These are phyloP conservation scores for Alethe diademata DNA, from an alignment of 2,113 vertebrate genomes.

Conservation along the genomic window DNA sequence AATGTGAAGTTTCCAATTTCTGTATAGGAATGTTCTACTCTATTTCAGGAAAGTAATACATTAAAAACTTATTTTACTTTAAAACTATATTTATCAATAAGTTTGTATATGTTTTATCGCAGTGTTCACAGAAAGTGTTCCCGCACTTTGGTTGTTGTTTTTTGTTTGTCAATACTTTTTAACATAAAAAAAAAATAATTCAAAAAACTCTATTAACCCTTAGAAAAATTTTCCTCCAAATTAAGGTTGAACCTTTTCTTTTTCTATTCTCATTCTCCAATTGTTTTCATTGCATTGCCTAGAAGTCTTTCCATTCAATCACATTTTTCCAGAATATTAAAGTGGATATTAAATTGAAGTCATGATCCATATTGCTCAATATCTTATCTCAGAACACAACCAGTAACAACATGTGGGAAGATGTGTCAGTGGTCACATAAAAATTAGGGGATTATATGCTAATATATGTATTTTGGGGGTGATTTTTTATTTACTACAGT, in stretches of 20 bases:
- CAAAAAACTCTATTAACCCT: rapidly evolving
- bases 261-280: neutral
- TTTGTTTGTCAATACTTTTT: neutral
- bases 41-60: neutral
- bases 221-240: neutral
- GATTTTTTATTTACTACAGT: neutral
- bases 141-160: neutral
- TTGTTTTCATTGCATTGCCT: neutral
- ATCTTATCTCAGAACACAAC: neutral
- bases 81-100: neutral
- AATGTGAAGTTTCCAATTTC: neutral
- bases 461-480: neutral
- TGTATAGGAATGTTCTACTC: neutral
- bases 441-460: neutral
- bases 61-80: neutral
- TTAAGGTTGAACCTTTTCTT: neutral
- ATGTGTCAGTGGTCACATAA: neutral
- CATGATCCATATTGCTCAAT: neutral
- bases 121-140: neutral
- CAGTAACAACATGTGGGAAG: neutral
- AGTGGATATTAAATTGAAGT: neutral
- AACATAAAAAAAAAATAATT: neutral
- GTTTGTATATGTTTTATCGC: neutral
- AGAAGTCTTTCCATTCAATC: neutral
- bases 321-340: neutral